Evolutionary conservation across 2,113 vertebrate species (phyloP).

Genomic region (Paratilapia polleni): DNA sequence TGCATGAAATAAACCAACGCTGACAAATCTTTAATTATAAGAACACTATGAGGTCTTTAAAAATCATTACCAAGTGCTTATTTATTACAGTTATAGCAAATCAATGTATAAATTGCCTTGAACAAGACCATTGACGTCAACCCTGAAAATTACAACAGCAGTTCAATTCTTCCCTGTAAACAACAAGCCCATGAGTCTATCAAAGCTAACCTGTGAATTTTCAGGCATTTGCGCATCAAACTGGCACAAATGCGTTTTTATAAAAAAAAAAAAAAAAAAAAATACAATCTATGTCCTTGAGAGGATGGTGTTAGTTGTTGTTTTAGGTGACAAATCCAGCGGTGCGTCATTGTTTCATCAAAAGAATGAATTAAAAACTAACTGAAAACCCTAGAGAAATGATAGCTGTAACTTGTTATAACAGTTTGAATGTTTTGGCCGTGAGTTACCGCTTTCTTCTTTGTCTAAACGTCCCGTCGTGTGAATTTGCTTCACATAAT

Average conservation of each 20-base stretch:
- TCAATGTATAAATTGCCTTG: neutral
- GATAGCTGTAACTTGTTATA: neutral
- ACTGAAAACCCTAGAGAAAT: neutral
- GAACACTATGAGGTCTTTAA: neutral
- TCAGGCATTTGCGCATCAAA: neutral
- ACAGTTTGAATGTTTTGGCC: neutral
- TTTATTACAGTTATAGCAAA: neutral
- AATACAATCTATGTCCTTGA: no score
- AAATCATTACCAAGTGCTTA: neutral
- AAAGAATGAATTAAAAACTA: neutral
- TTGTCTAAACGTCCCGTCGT: neutral
- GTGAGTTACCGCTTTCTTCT: accelerated
- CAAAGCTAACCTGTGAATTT: neutral
- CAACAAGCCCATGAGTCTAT: neutral
- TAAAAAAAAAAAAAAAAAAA: no score
- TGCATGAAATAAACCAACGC: neutral
- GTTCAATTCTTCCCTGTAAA: constrained; percentile 37
- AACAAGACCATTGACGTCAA: constrained; percentile 25
- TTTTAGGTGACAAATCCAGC: neutral
- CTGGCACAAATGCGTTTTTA: neutral
- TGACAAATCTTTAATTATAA: neutral
- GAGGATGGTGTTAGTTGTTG: neutral
- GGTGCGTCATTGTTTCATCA: neutral
- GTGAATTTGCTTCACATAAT: accelerated
- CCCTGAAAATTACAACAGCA: constrained; percentile 54